Evolutionary conservation across 2,797 vertebrate species (phyloP), one percentile per base, ranked within the genome.

Genomic region (Furcifer pardalis): DNA sequence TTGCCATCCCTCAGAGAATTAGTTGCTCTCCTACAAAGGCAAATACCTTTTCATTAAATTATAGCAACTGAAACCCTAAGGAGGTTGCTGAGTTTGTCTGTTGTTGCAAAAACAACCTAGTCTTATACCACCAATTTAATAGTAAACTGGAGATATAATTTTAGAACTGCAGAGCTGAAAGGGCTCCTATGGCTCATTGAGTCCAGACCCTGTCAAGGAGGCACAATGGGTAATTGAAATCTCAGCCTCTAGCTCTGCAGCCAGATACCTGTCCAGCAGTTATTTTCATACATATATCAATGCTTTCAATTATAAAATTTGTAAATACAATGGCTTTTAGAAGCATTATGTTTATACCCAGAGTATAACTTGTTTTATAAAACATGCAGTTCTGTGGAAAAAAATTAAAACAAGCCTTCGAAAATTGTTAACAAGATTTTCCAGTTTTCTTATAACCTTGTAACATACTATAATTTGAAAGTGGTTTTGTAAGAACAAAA

Each of bases 401-500:
- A 52, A 62, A 27, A 78, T 1, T 52, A 90, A 81, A 81, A 81
- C 74, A 88, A 81, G 82, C 73, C 59, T 40, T 87, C 90, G 75
- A 49, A 65, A 71, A 87, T 84, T 83, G 89, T 85, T 76, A 56
- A 65, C 46, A 87, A 84, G 82, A 86, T 88, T 86, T 92, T 88
- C 87, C 76, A 86, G 49, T 60, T 89, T 86, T 83, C 77, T 65
- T 81, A 77, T 81, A 77, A 32, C 60, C 13, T 66, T n/a, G n/a
- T 86, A 80, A 27, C 68, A 32, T 13, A 30, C 42, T 68, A 63
- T 82, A 88, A 89, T 90, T 91, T 92, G 77, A 91, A 77, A 83
- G 65, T 69, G 89, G 80, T 65, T 81, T 87, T 88, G 82, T 42
- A 71, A 69, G 72, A 86, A 86, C 79, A 89, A 90, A 91, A 90